phyloP scores from a whole-genome alignment of 2,797 vertebrate genomes.

The Sciaenops ocellatus region DNA sequence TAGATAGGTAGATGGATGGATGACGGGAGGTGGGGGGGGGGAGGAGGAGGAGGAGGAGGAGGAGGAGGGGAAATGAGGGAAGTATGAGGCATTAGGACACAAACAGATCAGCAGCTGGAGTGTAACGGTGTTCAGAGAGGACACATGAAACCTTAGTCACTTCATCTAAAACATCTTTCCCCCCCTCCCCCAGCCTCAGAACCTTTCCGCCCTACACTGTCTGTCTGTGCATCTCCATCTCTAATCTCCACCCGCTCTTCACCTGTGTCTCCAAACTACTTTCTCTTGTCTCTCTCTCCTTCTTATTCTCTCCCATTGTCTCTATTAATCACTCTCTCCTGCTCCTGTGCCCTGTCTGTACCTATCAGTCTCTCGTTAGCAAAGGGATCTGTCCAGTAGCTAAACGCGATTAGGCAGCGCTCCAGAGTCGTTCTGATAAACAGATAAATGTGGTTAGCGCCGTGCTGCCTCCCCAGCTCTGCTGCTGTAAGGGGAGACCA shows the following conservation, averaged over 20 bases:
- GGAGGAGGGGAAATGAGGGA: slow-evolving; percentile 77
- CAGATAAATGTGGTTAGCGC: slow-evolving; percentile 89
- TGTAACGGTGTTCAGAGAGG: slow-evolving; percentile 61
- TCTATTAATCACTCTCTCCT: slow-evolving; percentile 77
- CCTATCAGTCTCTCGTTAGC: slow-evolving; percentile 84
- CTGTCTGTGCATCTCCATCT: slow-evolving; percentile 36
- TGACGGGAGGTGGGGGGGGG: slow-evolving; percentile 44
- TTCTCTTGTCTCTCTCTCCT: slow-evolving; percentile 53
- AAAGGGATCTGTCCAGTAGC: slow-evolving; percentile 83
- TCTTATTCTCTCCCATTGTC: slow-evolving; percentile 35
- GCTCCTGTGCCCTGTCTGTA: slow-evolving; percentile 75
- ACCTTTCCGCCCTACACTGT: slow-evolving; percentile 12
- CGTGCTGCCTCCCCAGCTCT: slow-evolving; percentile 76
- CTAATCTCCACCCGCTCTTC: slow-evolving; percentile 41
- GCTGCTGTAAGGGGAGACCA: slow-evolving; percentile 87
- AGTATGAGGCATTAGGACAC: slow-evolving; percentile 81
- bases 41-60: slow-evolving; percentile 23
- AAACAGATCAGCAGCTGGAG: slow-evolving; percentile 80
- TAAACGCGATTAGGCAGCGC: slow-evolving; percentile 87
- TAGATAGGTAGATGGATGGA: slow-evolving; percentile 82
- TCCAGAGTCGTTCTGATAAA: slow-evolving; percentile 89
- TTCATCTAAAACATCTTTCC: slow-evolving; percentile 41
- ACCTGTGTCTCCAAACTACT: slow-evolving; percentile 53
- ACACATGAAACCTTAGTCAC: slow-evolving; percentile 58
- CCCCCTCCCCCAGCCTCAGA: slow-evolving; percentile 11